phyloP scores from a whole-genome alignment of 2,888 invertebrate species.

The Rosalia funebris region DNA sequence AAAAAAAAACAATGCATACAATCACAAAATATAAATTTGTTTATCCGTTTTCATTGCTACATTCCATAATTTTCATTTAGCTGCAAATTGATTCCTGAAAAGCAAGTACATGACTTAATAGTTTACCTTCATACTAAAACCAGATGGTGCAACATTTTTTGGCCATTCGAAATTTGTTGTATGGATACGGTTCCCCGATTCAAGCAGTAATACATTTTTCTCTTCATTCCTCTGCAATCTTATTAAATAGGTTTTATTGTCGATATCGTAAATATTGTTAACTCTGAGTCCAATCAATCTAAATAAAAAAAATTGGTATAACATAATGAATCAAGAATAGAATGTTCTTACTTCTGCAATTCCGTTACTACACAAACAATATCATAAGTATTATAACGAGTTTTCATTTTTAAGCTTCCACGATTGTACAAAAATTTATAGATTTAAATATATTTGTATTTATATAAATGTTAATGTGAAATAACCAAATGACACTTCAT shows the following conservation, averaged over 20 bases:
- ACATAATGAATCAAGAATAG: constrained; percentile 10
- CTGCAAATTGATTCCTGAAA: too few species aligned
- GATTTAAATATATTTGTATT: too few species aligned
- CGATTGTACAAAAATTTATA: constrained; percentile 20
- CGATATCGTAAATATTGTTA: constrained; percentile 97
- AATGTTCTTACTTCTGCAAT: constrained; percentile 76
- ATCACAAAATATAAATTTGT: too few species aligned
- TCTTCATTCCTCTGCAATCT: constrained; percentile 85
- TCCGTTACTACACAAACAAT: constrained; percentile 90
- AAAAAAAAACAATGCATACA: too few species aligned
- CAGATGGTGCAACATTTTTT: constrained; percentile 93
- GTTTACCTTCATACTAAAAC: constrained; percentile 95
- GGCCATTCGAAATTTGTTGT: constrained; percentile 98
- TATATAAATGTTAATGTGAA: too few species aligned
- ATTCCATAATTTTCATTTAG: too few species aligned
- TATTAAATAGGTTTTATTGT: constrained; percentile 95
- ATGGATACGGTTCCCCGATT: constrained; percentile 95
- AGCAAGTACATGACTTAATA: too few species aligned
- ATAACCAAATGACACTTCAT: too few species aligned
- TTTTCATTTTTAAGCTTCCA: constrained; percentile 81
- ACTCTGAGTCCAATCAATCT: constrained; percentile 92
- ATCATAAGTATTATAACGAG: constrained; percentile 91
- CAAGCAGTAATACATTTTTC: constrained; percentile 88
- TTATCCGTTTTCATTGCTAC: too few species aligned
- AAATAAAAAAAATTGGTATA: constrained; percentile 43